These are phyloP conservation scores for Agelastica alni DNA, from an alignment of 2,888 invertebrate species.

Conservation along the genomic window DNA sequence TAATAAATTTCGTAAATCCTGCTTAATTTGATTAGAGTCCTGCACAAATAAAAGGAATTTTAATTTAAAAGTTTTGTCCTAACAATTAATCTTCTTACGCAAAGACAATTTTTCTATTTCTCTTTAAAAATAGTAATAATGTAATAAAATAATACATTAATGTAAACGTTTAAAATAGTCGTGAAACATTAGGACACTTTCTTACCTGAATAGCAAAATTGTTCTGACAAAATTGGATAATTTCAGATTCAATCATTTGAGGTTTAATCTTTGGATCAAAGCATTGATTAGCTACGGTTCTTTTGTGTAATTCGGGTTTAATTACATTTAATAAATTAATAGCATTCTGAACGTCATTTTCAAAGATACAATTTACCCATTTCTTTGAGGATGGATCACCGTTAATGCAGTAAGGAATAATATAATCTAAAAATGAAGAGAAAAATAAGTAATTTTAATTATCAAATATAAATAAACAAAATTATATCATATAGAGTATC, in stretches of 20 bases:
- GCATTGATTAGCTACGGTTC: constrained; percentile 65
- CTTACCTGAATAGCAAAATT: constrained; percentile 54
- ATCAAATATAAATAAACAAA: too few species aligned
- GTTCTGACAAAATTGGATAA: constrained; percentile 61
- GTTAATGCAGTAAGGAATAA: constrained; percentile 62
- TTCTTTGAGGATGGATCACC: constrained; percentile 61
- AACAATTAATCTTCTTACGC: too few species aligned
- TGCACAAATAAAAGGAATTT: too few species aligned
- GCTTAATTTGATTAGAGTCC: constrained; percentile 57
- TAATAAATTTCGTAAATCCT: constrained; percentile 68
- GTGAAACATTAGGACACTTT: too few species aligned
- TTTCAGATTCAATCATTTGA: constrained; percentile 67
- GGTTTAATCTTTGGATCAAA: constrained; percentile 59
- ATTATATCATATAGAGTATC: too few species aligned
- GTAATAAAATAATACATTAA: neutral
- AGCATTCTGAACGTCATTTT: constrained; percentile 65
- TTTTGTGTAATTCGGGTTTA: constrained; percentile 65
- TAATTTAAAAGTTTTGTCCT: too few species aligned
- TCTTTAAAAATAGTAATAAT: too few species aligned
- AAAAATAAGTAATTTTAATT: neutral
- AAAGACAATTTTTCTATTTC: too few species aligned
- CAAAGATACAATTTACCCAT: constrained; percentile 68
- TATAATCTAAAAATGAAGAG: constrained; percentile 24
- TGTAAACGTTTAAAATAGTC: too few species aligned
- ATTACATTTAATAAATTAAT: constrained; percentile 67